Percentiles rank a stretch among this genome's conserved stretches.
phyloP scores from a whole-genome alignment of 2,797 vertebrate species.

The Apodemus agrarius region DNA sequence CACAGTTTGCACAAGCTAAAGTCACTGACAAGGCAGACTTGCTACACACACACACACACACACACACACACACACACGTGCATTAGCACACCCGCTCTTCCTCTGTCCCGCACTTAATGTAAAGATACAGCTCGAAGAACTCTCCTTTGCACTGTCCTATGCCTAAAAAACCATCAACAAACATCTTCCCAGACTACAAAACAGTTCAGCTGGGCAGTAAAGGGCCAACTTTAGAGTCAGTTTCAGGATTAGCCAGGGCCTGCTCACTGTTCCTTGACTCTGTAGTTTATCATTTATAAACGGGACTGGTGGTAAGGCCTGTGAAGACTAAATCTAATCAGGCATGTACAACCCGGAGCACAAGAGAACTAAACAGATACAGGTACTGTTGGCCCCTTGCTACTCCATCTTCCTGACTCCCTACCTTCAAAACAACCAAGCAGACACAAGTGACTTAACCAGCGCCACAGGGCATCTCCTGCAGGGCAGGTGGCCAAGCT shows the following conservation, averaged over 20 bases:
- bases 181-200: neutral
- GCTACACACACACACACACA: neutral
- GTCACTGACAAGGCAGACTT: constrained; percentile 54
- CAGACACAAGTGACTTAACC: neutral
- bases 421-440: neutral
- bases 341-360: neutral
- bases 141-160: neutral
- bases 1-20: constrained; percentile 60
- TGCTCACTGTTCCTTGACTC: constrained; percentile 10
- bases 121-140: constrained; percentile 47
- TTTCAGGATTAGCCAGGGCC: neutral
- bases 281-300: constrained; percentile 41
- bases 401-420: neutral
- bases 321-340: neutral
- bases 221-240: neutral
- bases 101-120: neutral
- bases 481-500: neutral
- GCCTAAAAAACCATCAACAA: neutral
- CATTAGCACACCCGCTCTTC: neutral
- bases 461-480: neutral
- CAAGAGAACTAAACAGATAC: neutral
- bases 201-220: neutral
- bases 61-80: neutral
- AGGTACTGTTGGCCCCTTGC: neutral
- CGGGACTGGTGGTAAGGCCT: neutral